Evolutionary conservation across 2,797 vertebrate genomes (phyloP).

Genomic region (Octomys mimax): DNA sequence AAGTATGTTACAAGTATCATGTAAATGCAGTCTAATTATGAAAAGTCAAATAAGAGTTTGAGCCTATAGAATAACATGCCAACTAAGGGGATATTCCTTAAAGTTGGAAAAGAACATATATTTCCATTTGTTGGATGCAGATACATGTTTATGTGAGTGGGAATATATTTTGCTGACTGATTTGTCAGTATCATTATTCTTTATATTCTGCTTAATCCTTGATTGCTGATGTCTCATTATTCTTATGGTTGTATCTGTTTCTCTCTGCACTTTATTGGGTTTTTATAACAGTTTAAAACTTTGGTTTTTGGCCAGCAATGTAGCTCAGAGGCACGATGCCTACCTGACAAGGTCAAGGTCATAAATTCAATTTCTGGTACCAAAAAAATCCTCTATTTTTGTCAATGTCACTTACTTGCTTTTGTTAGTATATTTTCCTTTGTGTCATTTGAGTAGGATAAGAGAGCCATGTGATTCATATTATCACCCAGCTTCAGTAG

Average conservation of each 20-base stretch:
- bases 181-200: neutral
- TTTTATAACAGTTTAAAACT: slow-evolving; percentile 28
- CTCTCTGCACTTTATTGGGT: neutral
- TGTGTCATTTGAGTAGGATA: neutral
- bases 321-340: too few species aligned
- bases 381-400: neutral
- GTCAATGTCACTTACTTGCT: neutral
- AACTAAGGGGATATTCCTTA: neutral
- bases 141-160: neutral
- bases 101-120: neutral
- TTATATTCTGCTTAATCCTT: neutral
- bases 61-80: neutral
- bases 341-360: too few species aligned
- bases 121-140: neutral
- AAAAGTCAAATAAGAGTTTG: neutral
- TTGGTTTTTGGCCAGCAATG: neutral
- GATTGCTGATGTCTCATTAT: slow-evolving; percentile 19
- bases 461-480: neutral
- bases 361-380: too few species aligned
- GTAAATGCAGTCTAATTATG: neutral
- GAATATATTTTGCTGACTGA: neutral
- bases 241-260: neutral
- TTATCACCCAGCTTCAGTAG: neutral
- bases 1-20: neutral
- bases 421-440: neutral